A percentile compares a stretch with the other conserved stretches of the same genome.
Evolutionary conservation across 1,140 invertebrate genomes (phyloP).

Genomic region (Oryzaephilus surinamensis): DNA sequence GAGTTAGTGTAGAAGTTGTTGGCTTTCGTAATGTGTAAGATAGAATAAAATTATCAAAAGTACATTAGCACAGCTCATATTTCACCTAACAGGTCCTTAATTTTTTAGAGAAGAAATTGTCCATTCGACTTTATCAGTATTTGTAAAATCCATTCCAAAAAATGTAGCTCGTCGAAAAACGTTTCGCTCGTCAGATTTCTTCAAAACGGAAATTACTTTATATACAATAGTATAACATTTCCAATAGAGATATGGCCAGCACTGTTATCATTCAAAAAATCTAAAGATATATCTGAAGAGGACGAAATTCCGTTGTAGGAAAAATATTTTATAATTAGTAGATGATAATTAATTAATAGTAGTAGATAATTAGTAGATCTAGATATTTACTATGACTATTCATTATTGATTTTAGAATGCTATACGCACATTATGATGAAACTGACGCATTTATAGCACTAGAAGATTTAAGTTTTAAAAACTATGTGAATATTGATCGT

Average conservation of each 20-base stretch:
- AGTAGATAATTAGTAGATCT: too few species aligned
- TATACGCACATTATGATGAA: constrained; percentile 45
- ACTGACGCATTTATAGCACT: constrained; percentile 52
- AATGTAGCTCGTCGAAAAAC: constrained; percentile 48
- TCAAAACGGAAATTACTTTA: constrained; percentile 53
- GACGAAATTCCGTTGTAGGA: constrained; percentile 36
- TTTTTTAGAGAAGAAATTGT: constrained; percentile 2
- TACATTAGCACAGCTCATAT: not conserved
- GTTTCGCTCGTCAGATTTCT: constrained; percentile 53
- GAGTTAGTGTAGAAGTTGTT: constrained; percentile 43
- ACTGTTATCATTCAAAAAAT: constrained; percentile 41
- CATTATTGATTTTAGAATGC: constrained; percentile 35
- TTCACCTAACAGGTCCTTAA: too few species aligned
- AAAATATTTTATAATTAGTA: not conserved
- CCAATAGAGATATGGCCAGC: constrained; percentile 32
- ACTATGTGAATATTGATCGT: constrained; percentile 40
- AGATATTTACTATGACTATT: not conserved
- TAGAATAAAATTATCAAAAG: constrained; percentile 3
- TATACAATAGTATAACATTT: constrained; percentile 42
- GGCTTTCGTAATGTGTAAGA: constrained; percentile 24
- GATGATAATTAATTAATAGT: too few species aligned
- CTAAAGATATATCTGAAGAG: constrained; percentile 36
- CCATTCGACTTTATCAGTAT: constrained; percentile 34
- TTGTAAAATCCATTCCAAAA: constrained; percentile 51
- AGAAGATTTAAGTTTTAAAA: constrained; percentile 47